Evolutionary conservation across 2,113 vertebrate genomes (phyloP).

Genomic region (Ornithorhynchus anatinus): DNA sequence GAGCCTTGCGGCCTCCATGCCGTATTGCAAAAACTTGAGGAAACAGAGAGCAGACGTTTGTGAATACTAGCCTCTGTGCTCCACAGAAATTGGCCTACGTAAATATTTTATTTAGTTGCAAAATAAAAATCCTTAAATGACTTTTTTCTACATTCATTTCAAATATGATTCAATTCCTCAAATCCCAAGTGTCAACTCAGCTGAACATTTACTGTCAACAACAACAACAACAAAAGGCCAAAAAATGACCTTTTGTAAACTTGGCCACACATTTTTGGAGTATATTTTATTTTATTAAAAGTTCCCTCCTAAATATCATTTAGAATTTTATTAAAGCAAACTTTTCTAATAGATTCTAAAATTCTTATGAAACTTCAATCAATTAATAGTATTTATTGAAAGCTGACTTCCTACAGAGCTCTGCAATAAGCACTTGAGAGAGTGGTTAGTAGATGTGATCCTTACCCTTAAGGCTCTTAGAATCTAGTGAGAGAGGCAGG

Average conservation of each 20-base stretch:
- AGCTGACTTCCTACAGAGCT: too few species aligned
- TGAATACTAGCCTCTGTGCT: conserved; percentile 50
- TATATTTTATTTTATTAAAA: background rate
- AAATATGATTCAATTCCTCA: conserved; percentile 56
- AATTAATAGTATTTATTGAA: too few species aligned
- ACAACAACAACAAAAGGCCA: too few species aligned
- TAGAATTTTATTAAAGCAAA: too few species aligned
- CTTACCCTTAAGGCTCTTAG: too few species aligned
- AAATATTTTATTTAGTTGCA: conserved; percentile 66
- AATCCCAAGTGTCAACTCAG: conserved; percentile 47
- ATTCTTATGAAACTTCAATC: too few species aligned
- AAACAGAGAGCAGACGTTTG: conserved; percentile 40
- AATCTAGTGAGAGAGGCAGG: too few species aligned
- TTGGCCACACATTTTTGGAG: background rate
- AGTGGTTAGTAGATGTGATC: too few species aligned
- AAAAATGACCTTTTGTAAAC: background rate
- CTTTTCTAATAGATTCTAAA: too few species aligned
- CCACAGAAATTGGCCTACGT: conserved; percentile 41
- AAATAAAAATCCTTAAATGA: conserved; percentile 60
- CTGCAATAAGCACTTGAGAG: too few species aligned
- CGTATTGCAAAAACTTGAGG: conserved; percentile 28
- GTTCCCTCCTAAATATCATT: too few species aligned
- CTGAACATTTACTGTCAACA: conserved; percentile 43
- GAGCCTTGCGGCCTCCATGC: conserved; percentile 38
- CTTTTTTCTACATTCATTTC: conserved; percentile 53